Conservation (phyloP, 2,888 invertebrate species). For the Tricholauxania praeusta region DNA sequence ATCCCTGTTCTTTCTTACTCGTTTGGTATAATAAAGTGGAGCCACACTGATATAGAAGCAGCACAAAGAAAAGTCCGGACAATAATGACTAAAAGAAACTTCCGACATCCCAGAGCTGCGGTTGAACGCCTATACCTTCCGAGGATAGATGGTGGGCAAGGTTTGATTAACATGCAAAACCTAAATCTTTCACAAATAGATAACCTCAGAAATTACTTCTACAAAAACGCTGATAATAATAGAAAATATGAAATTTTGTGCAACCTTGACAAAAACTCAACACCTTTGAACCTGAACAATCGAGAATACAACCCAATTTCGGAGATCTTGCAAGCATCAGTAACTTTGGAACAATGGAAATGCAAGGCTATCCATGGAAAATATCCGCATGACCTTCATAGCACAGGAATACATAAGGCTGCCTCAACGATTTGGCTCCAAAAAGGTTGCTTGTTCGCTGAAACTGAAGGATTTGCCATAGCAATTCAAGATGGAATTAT, state of each 20-base stretch:
- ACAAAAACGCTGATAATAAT: neutral
- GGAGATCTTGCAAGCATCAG: no score
- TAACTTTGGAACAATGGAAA: neutral
- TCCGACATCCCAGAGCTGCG: no score
- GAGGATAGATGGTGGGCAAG: neutral
- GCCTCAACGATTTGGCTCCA: neutral
- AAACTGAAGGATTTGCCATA: slow-evolving; percentile 9
- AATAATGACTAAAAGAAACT: no score
- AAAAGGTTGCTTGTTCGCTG: neutral
- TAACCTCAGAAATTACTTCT: neutral
- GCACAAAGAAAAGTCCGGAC: no score
- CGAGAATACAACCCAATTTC: neutral
- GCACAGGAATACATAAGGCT: neutral
- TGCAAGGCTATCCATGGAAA: no score
- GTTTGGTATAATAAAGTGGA: slow-evolving; percentile 13
- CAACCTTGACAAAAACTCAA: neutral
- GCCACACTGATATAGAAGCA: slow-evolving; percentile 4
- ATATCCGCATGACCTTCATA: neutral
- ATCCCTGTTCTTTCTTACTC: slow-evolving; percentile 4
- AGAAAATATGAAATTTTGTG: no score
- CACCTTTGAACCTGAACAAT: neutral
- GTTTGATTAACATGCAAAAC: neutral
- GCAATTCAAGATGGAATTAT: slow-evolving; percentile 16
- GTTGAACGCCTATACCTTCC: neutral
- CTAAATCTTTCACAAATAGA: neutral